Conservation (phyloP, 1,140 invertebrate species). For the Dendrolimus punctatus region DNA sequence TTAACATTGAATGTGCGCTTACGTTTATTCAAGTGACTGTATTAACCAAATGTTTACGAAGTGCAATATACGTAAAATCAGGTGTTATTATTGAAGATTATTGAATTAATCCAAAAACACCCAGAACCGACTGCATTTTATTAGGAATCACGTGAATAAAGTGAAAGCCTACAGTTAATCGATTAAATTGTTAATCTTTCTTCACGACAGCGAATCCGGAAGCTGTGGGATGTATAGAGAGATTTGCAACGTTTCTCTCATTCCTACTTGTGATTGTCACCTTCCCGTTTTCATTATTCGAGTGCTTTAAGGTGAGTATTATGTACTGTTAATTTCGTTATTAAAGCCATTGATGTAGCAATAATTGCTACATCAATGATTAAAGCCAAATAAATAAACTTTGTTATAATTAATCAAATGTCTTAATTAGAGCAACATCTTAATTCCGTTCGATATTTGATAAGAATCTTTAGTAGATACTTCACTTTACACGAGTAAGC, state of each 20-base stretch:
- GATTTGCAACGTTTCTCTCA: conserved; percentile 85
- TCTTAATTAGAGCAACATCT: too few species aligned
- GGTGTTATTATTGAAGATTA: conserved; percentile 7
- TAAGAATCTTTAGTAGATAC: too few species aligned
- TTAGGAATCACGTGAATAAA: too few species aligned
- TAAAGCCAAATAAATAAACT: too few species aligned
- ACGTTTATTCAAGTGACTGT: conserved; percentile 11
- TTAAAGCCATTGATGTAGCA: too few species aligned
- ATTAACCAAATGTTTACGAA: conserved; percentile 9
- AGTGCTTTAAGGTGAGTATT: conserved; percentile 81
- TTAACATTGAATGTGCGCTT: conserved; percentile 15
- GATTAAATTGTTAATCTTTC: conserved; percentile 13
- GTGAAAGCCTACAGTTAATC: conserved; percentile 2
- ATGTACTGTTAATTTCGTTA: too few species aligned
- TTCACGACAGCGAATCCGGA: conserved; percentile 69
- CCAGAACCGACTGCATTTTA: neutral
- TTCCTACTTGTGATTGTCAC: conserved; percentile 85
- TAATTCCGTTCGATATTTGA: too few species aligned
- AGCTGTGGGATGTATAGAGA: conserved; percentile 80
- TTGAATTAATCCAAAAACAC: conserved; percentile 9
- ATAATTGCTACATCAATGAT: too few species aligned
- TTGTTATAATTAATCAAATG: too few species aligned
- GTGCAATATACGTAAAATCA: conserved; percentile 2
- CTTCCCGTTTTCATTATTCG: conserved; percentile 88
- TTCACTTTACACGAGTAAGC: too few species aligned